Percentiles rank a stretch among this genome's conserved stretches.
Conservation (phyloP, 92 coral and sea anemone genomes). For the Porites lobata region DNA sequence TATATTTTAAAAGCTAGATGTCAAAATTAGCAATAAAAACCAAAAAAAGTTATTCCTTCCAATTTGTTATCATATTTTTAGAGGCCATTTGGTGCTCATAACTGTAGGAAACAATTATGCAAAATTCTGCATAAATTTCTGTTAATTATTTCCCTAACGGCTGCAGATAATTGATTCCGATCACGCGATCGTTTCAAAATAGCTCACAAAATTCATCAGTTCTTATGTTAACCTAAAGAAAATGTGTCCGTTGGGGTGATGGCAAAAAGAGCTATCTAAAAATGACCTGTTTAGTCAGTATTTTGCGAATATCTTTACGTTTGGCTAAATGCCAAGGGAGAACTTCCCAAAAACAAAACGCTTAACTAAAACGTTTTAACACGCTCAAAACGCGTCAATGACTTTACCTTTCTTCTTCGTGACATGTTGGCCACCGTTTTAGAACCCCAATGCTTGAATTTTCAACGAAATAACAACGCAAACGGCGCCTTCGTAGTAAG, state of each 20-base stretch:
- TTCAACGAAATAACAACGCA: background rate
- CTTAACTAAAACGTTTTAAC: conserved; percentile 25
- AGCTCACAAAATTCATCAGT: background rate
- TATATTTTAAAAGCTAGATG: too few relatives aligned
- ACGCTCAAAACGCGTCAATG: background rate
- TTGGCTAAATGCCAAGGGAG: conserved; percentile 7
- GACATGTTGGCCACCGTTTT: conserved; percentile 24
- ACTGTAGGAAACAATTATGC: background rate
- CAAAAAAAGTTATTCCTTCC: too few relatives aligned
- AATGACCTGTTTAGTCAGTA: too few relatives aligned
- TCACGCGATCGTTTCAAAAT: background rate
- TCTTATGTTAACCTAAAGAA: background rate
- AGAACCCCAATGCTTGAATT: background rate
- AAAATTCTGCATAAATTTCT: background rate
- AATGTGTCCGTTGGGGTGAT: background rate
- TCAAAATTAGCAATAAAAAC: too few relatives aligned
- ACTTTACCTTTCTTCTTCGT: conserved; percentile 48
- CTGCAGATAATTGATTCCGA: background rate
- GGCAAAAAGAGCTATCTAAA: background rate
- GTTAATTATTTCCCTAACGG: conserved; percentile 8
- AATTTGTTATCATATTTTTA: too few relatives aligned
- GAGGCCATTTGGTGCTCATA: too few relatives aligned
- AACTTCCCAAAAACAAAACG: conserved; percentile 1
- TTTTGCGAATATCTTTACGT: background rate
- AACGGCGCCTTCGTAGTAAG: background rate